Conservation (phyloP, 2,113 vertebrate species). For the Muntiacus muntjak region DNA sequence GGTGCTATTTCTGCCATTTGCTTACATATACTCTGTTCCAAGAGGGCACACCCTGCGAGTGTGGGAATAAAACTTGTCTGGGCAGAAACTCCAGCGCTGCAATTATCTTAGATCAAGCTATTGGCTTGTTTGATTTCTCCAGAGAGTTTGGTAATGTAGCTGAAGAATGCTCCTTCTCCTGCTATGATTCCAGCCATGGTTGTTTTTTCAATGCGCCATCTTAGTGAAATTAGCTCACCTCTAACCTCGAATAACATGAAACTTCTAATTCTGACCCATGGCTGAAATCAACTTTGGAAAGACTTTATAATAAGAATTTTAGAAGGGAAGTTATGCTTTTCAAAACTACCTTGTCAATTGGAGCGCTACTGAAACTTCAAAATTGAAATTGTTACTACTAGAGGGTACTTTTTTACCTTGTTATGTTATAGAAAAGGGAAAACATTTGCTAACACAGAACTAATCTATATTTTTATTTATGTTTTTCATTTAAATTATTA, state of each 20-base stretch:
- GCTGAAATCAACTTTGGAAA: conserved; percentile 32
- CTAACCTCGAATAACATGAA: conserved; percentile 11
- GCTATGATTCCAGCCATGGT: not conserved
- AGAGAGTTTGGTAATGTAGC: conserved; percentile 3
- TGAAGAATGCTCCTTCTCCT: not conserved
- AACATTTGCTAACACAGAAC: not conserved
- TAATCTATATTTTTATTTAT: not conserved
- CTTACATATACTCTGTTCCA: conserved; percentile 69
- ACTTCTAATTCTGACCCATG: conserved; percentile 32
- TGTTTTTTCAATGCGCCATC: not conserved
- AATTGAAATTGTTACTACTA: not conserved
- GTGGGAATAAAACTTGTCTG: conserved; percentile 72
- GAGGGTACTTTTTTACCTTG: not conserved
- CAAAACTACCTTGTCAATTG: not conserved
- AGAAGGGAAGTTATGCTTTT: not conserved
- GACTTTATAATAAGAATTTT: conserved; percentile 18
- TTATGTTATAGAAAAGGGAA: not conserved
- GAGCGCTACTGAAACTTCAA: not conserved
- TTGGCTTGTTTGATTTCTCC: conserved; percentile 57
- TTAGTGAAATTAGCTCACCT: conserved; percentile 59
- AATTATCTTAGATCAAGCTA: conserved; percentile 49
- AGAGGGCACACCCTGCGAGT: conserved; percentile 70
- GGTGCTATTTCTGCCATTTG: conserved; percentile 73
- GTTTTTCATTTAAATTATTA: not conserved
- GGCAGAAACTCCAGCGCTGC: conserved; percentile 43